phyloP scores from a whole-genome alignment of 2,888 invertebrate genomes.

The Agrochola macilenta region DNA sequence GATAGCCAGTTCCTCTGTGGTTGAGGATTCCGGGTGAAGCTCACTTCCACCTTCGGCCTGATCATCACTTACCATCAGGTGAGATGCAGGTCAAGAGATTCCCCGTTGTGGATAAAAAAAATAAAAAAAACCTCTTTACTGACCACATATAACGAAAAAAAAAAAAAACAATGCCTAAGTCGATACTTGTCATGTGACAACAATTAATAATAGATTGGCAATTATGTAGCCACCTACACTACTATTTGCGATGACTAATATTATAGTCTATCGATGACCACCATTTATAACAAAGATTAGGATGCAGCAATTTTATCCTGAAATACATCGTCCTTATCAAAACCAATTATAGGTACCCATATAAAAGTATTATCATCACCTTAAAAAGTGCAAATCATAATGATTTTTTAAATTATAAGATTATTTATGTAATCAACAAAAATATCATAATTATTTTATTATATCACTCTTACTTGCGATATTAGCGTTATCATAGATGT shows the following conservation, averaged over 20 bases:
- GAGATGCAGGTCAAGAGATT: too few relatives aligned
- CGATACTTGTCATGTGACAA: neutral
- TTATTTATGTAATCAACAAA: neutral
- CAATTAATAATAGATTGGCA: neutral
- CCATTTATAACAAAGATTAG: neutral
- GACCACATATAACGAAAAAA: neutral
- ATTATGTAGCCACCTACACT: neutral
- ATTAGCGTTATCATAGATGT: neutral
- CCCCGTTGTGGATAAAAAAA: too few relatives aligned
- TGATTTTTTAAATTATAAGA: constrained; percentile 20
- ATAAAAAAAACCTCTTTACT: neutral
- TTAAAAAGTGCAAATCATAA: constrained; percentile 19
- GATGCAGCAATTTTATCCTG: neutral
- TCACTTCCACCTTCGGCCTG: too few relatives aligned
- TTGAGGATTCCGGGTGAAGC: too few relatives aligned
- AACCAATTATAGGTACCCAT: neutral
- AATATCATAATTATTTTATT: neutral
- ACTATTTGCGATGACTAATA: neutral
- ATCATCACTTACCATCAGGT: too few relatives aligned
- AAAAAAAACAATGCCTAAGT: neutral
- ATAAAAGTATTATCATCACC: neutral
- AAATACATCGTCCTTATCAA: neutral
- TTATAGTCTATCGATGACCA: too few relatives aligned
- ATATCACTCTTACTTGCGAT: neutral
- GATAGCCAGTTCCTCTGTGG: too few relatives aligned